A percentile compares a stretch with the other conserved stretches of the same genome.
Conservation (phyloP, 2,113 vertebrate species). For the Mus spicilegus region DNA sequence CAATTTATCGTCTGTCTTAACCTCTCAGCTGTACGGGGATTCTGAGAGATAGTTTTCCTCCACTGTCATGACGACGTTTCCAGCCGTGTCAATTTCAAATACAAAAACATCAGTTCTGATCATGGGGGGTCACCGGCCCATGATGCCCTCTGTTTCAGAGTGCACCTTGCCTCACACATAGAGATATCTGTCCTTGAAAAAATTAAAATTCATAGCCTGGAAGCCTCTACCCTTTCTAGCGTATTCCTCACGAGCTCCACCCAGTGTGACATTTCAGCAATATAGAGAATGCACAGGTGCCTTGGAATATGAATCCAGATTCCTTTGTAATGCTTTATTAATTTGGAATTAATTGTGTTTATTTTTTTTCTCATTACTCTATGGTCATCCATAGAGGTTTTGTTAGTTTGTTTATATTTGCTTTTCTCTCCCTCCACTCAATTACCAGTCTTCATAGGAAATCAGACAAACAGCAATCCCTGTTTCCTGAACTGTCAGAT, state of each 20-base stretch:
- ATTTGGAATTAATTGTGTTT: not conserved
- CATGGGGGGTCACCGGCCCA: not conserved
- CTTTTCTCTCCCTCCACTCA: not conserved
- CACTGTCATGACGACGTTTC: not conserved
- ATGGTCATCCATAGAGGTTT: not conserved
- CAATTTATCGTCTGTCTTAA: not conserved
- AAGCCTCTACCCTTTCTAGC: not conserved
- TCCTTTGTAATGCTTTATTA: not conserved
- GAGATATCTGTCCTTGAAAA: not conserved
- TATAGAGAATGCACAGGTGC: not conserved
- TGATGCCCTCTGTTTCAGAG: not conserved
- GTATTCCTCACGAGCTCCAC: not conserved
- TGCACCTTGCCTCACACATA: not conserved
- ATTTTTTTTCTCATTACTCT: constrained; percentile 17
- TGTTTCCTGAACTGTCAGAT: constrained; percentile 29
- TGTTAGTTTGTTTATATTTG: not conserved
- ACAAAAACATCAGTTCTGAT: not conserved
- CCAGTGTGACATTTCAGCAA: not conserved
- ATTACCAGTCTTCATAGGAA: not conserved
- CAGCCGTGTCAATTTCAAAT: not conserved
- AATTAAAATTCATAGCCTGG: not conserved
- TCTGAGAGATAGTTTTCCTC: not conserved
- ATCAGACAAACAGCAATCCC: not conserved
- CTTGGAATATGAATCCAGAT: not conserved
- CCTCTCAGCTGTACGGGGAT: not conserved